Evolutionary conservation across 2,888 invertebrate genomes (phyloP).

Genomic region (Chrysotoxum bicinctum): DNA sequence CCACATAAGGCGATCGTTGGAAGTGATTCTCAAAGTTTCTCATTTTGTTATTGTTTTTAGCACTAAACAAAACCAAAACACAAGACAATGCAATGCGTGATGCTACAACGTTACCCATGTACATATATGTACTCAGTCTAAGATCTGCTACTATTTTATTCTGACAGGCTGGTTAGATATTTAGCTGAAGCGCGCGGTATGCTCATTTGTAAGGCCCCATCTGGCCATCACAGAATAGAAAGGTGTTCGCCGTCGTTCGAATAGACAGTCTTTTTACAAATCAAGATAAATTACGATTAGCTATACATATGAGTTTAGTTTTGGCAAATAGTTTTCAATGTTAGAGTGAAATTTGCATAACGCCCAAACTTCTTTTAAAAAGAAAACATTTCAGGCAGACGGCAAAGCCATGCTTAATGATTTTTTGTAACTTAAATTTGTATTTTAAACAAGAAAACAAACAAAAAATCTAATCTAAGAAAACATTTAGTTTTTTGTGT

Average conservation of each 20-base stretch:
- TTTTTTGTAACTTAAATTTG: too few relatives aligned
- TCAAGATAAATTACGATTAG: not conserved
- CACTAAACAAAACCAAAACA: not conserved
- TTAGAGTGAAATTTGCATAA: constrained; percentile 60
- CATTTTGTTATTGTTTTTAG: not conserved
- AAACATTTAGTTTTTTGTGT: not conserved
- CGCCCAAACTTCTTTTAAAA: constrained; percentile 37
- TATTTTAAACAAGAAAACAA: too few relatives aligned
- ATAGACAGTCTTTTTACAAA: not conserved
- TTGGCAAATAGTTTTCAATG: constrained; percentile 55
- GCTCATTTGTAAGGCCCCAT: not conserved
- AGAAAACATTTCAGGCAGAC: not conserved
- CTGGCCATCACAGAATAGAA: constrained; percentile 34
- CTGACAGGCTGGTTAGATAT: not conserved
- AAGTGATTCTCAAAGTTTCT: not conserved
- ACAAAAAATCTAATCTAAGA: too few relatives aligned
- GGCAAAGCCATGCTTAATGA: too few relatives aligned
- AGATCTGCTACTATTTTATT: constrained; percentile 22
- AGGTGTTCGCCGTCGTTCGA: constrained; percentile 23
- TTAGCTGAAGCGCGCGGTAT: constrained; percentile 28
- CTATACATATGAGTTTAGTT: constrained; percentile 3
- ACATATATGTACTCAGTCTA: not conserved
- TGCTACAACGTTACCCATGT: not conserved
- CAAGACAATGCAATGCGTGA: not conserved
- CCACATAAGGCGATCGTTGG: not conserved